phyloP scores from a whole-genome alignment of 2,888 invertebrate genomes.

The Thysanoteuthis rhombus region DNA sequence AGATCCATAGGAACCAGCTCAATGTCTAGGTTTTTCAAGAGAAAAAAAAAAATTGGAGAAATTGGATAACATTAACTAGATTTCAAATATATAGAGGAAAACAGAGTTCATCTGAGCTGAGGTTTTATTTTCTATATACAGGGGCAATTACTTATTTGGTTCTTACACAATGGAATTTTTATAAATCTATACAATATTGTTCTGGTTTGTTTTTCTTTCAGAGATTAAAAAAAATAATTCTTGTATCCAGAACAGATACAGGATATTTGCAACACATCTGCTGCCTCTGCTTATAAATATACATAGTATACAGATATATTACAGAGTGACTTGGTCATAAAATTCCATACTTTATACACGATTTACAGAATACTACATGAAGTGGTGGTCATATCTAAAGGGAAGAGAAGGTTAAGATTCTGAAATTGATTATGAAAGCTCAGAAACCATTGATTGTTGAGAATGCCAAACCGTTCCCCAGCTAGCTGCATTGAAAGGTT shows the following conservation, averaged over 20 bases:
- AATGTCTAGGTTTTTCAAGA: neutral
- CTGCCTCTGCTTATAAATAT: slow-evolving; percentile 19
- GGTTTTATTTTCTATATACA: neutral
- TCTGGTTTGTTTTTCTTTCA: neutral
- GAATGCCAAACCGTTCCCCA: neutral
- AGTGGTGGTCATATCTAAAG: neutral
- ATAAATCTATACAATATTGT: slow-evolving; percentile 24
- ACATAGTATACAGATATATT: slow-evolving; percentile 31
- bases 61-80: neutral
- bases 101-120: neutral
- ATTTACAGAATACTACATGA: slow-evolving; percentile 12
- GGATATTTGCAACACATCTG: neutral
- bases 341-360: neutral
- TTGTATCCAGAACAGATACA: slow-evolving; percentile 27
- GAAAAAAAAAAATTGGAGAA: neutral
- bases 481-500: neutral
- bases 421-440: slow-evolving; percentile 12
- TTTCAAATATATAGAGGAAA: neutral
- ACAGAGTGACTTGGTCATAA: slow-evolving; percentile 1
- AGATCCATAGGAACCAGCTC: neutral
- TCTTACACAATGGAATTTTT: slow-evolving; percentile 1
- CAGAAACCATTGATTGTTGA: slow-evolving; percentile 12
- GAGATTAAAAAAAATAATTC: slow-evolving; percentile 22
- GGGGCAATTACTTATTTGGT: neutral
- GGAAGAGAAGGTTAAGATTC: neutral